These are phyloP conservation scores for Neoniphon sammara DNA, from an alignment of 2,797 vertebrate species.

Conservation along the genomic window DNA sequence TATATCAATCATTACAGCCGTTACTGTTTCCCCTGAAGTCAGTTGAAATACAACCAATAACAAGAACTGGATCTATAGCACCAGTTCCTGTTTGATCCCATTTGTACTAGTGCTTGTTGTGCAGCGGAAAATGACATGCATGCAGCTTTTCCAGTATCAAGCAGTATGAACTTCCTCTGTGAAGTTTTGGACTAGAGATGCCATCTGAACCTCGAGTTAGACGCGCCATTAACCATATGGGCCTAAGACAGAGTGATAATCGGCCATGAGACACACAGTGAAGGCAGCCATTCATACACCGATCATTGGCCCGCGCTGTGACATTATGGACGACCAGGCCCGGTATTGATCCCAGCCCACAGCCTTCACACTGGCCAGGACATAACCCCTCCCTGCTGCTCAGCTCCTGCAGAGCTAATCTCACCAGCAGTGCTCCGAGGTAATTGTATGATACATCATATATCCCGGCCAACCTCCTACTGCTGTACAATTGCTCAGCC, in stretches of 20 bases:
- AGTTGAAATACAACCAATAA: too few relatives aligned
- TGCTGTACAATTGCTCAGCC: constrained; percentile 46
- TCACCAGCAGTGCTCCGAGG: constrained; percentile 19
- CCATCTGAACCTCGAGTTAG: neutral
- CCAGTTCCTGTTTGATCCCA: too few relatives aligned
- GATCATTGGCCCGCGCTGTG: constrained; percentile 13
- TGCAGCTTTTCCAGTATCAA: too few relatives aligned
- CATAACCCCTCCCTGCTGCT: constrained; percentile 23
- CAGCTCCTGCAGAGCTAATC: constrained; percentile 31
- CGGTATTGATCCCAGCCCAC: constrained; percentile 43
- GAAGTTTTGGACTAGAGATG: neutral
- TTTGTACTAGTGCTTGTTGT: too few relatives aligned
- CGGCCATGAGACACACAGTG: constrained; percentile 12
- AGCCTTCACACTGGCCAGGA: constrained; percentile 3
- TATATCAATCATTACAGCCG: too few relatives aligned
- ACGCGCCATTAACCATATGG: neutral
- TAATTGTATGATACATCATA: constrained; percentile 42
- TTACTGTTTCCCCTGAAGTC: too few relatives aligned
- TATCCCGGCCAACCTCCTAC: constrained; percentile 45
- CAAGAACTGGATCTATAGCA: too few relatives aligned
- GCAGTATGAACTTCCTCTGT: neutral
- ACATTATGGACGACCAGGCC: constrained; percentile 23
- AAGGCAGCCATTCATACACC: constrained; percentile 28
- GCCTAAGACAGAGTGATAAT: constrained; percentile 12
- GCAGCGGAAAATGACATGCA: too few relatives aligned